A percentile compares a stretch with the other conserved stretches of the same genome.
These are phyloP conservation scores for Coracopsis vasa DNA, from an alignment of 2,113 vertebrate genomes.

Conservation along the genomic window DNA sequence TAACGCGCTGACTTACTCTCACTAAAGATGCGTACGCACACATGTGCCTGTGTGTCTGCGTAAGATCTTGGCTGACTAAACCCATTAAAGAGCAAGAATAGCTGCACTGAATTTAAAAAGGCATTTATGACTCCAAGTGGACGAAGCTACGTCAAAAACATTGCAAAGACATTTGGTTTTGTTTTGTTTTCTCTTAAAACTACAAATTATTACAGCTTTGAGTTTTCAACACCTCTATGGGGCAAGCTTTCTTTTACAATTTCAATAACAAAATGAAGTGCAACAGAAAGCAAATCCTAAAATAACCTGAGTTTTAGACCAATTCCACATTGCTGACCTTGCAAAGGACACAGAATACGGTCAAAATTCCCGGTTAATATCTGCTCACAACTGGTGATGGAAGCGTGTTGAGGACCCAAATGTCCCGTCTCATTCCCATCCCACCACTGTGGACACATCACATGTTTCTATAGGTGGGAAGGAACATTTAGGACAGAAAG, in stretches of 20 bases:
- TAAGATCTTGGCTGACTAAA: conserved; percentile 25
- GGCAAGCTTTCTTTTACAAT: not conserved
- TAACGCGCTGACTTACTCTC: not conserved
- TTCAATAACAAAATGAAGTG: not conserved
- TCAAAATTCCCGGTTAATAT: not conserved
- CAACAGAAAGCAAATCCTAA: conserved; percentile 16
- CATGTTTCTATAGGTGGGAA: not conserved
- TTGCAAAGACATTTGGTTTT: conserved; percentile 60
- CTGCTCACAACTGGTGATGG: not conserved
- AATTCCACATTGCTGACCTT: not conserved
- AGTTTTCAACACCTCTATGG: conserved; percentile 48
- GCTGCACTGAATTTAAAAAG: conserved; percentile 49
- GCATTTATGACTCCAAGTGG: conserved; percentile 58
- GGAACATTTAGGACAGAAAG: not conserved
- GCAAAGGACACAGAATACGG: not conserved
- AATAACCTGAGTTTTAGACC: not conserved
- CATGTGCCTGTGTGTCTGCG: not conserved
- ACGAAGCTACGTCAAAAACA: conserved; percentile 45
- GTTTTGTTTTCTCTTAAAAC: conserved; percentile 66
- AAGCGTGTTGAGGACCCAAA: not conserved
- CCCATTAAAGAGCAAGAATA: conserved; percentile 41
- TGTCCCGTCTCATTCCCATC: not conserved
- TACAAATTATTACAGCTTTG: conserved; percentile 61
- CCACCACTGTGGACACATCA: not conserved
- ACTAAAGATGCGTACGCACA: not conserved